These are phyloP conservation scores for Drosophila colorata DNA, from an alignment of 2,888 invertebrate species.

Conservation along the genomic window DNA sequence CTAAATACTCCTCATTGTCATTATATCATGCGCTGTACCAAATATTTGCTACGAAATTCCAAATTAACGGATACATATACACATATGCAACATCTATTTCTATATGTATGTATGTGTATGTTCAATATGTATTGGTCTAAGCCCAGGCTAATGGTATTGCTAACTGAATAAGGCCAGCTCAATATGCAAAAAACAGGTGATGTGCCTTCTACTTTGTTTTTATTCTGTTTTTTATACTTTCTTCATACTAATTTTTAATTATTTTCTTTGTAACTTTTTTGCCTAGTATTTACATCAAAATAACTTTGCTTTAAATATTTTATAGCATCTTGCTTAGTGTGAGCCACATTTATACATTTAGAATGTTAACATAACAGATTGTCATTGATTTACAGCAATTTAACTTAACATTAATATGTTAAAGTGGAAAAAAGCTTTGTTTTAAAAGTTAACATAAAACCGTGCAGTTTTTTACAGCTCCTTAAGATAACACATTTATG, in stretches of 20 bases:
- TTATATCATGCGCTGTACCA: constrained; percentile 25
- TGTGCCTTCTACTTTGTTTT: constrained; percentile 21
- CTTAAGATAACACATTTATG: too few species aligned
- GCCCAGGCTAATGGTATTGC: constrained; percentile 29
- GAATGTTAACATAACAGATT: not conserved
- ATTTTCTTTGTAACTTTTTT: not conserved
- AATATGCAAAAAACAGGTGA: constrained; percentile 50
- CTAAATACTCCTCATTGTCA: constrained; percentile 12
- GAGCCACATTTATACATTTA: not conserved
- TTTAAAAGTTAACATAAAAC: not conserved
- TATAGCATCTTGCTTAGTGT: not conserved
- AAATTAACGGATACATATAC: constrained; percentile 37
- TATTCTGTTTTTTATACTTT: not conserved
- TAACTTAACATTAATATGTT: not conserved
- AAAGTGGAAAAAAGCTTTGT: not conserved
- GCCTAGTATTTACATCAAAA: constrained; percentile 9
- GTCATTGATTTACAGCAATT: not conserved
- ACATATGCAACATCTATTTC: constrained; percentile 23
- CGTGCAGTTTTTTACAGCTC: too few species aligned
- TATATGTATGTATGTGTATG: constrained; percentile 34
- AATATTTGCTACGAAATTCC: constrained; percentile 41
- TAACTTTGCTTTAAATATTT: too few species aligned
- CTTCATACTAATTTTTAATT: not conserved
- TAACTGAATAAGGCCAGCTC: constrained; percentile 30
- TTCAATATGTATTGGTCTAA: constrained; percentile 46